A percentile compares a stretch with the other conserved stretches of the same genome.
Conservation (phyloP, 2,113 vertebrate species). For the Cyrtonyx montezumae region DNA sequence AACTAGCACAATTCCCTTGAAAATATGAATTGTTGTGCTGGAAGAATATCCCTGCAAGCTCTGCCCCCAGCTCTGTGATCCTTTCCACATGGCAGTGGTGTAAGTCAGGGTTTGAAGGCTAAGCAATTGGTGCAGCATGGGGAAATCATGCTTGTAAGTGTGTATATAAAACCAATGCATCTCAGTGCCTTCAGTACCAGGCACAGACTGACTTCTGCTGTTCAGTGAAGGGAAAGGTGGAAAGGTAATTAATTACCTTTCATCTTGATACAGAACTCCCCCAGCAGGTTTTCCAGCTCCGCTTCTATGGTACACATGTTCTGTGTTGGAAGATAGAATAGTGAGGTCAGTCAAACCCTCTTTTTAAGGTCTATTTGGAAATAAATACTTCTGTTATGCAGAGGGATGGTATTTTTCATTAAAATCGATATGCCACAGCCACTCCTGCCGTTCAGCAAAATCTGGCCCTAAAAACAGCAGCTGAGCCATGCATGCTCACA, state of each 20-base stretch:
- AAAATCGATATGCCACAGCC: not conserved
- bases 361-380: not conserved
- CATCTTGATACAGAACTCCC: constrained; percentile 98
- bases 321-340: constrained; percentile 72
- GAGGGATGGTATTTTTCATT: not conserved
- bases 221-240: not conserved
- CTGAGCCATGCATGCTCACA: not conserved
- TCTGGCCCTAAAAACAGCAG: not conserved
- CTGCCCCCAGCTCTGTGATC: not conserved
- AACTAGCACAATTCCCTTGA: not conserved
- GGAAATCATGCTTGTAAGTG: not conserved
- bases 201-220: not conserved
- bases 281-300: constrained; percentile 93
- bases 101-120: not conserved
- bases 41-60: not conserved
- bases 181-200: not conserved
- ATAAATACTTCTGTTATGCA: not conserved
- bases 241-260: constrained; percentile 85
- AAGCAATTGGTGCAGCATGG: not conserved
- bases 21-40: not conserved
- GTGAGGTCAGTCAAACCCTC: not conserved
- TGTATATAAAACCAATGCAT: fast-evolving
- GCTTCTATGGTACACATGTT: constrained; percentile 94
- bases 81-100: not conserved
- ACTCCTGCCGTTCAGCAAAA: not conserved